phyloP scores from a whole-genome alignment of 1,140 invertebrate genomes.

The Panonychus citri region DNA sequence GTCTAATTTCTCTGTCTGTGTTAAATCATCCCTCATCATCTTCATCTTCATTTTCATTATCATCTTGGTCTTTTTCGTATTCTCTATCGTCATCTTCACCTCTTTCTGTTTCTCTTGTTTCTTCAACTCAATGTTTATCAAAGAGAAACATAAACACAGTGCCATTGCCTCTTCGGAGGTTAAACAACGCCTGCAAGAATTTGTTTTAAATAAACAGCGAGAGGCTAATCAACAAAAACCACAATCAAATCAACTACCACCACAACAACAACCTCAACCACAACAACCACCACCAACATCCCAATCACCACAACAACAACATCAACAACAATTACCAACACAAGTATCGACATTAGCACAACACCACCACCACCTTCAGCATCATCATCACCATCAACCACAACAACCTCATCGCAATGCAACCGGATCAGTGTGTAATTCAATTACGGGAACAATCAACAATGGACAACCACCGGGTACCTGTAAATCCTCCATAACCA shows the following conservation, averaged over 20 bases:
- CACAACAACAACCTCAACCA: background rate
- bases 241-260: no score
- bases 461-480: constrained; percentile 17
- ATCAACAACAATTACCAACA: no score
- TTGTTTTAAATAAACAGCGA: constrained; percentile 62
- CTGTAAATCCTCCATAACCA: constrained; percentile 13
- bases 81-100: background rate
- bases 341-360: no score
- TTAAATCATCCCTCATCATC: no score
- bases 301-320: constrained; percentile 2
- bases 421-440: background rate
- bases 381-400: no score
- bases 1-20: no score
- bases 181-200: constrained; percentile 76
- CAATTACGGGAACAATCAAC: background rate
- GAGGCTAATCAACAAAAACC: constrained; percentile 27
- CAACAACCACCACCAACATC: background rate
- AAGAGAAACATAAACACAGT: constrained; percentile 77
- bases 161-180: constrained; percentile 83
- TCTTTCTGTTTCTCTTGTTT: background rate
- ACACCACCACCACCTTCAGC: no score
- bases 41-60: no score
- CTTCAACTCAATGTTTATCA: constrained; percentile 19
- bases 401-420: background rate
- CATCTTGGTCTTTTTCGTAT: background rate